Conservation (phyloP, 2,888 invertebrate species). For the Drosophila kambysellisi region DNA sequence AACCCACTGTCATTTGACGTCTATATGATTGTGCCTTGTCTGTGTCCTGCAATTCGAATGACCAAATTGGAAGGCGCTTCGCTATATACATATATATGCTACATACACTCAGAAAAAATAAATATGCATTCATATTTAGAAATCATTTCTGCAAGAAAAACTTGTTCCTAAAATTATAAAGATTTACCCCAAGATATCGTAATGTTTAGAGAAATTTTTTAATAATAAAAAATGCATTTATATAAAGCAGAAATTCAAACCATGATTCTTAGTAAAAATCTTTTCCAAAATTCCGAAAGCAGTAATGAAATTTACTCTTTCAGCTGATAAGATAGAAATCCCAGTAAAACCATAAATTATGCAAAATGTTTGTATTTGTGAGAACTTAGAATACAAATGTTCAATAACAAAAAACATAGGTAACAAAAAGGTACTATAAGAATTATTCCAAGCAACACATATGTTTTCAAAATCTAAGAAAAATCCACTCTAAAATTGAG, state of each 20-base stretch:
- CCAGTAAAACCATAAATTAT: not conserved
- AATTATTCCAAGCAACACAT: not conserved
- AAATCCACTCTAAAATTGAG: not conserved
- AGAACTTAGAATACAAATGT: not conserved
- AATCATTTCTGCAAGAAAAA: not conserved
- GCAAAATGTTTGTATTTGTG: not conserved
- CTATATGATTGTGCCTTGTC: constrained; percentile 65
- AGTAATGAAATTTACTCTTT: not conserved
- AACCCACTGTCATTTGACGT: constrained; percentile 12
- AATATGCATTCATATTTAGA: not conserved
- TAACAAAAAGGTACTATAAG: not conserved
- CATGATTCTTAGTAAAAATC: not conserved
- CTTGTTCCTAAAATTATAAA: too few relatives aligned
- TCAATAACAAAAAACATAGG: not conserved
- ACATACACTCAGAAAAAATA: not conserved
- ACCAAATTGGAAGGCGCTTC: constrained; percentile 58
- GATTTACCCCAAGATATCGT: too few relatives aligned
- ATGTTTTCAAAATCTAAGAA: not conserved
- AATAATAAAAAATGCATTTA: not conserved
- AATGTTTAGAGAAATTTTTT: not conserved
- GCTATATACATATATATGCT: not conserved
- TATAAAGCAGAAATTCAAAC: not conserved
- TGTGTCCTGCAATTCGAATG: constrained; percentile 73
- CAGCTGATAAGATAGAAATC: not conserved
- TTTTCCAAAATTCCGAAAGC: not conserved